These are phyloP conservation scores for Proteles cristata DNA, from an alignment of 2,113 vertebrate genomes.

Conservation along the genomic window DNA sequence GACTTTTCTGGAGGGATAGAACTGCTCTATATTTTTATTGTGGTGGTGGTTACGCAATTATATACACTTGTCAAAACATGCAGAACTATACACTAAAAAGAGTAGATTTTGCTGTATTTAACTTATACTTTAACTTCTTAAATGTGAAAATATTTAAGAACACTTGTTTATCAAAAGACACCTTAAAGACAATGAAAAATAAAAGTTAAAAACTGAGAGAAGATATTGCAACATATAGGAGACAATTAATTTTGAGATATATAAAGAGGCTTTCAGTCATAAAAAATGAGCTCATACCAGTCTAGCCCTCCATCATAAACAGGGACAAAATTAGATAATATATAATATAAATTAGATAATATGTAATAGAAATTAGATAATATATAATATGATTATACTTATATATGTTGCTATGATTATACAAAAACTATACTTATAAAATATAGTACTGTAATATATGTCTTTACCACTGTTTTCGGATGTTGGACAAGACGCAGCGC, in stretches of 20 bases:
- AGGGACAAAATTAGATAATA: neutral
- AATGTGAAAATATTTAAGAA: neutral
- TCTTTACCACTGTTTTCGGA: neutral
- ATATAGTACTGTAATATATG: neutral
- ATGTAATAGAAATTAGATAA: too few relatives aligned
- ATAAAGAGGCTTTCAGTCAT: neutral
- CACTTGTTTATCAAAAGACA: neutral
- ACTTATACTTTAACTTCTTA: neutral
- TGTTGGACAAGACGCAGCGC: neutral
- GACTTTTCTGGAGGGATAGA: neutral
- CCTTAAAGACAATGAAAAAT: neutral
- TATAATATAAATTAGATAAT: neutral
- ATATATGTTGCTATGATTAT: neutral
- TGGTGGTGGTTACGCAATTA: neutral
- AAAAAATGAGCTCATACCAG: neutral
- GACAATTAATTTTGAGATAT: neutral
- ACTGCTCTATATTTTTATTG: neutral
- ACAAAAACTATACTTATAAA: neutral
- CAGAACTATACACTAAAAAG: neutral
- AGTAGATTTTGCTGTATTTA: neutral
- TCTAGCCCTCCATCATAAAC: neutral
- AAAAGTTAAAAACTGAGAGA: neutral
- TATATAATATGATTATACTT: neutral
- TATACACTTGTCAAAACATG: neutral
- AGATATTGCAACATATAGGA: neutral